Percentiles rank a stretch among this genome's conserved stretches.
phyloP scores from a whole-genome alignment of 2,113 vertebrate genomes.

The Engraulis encrasicolus region DNA sequence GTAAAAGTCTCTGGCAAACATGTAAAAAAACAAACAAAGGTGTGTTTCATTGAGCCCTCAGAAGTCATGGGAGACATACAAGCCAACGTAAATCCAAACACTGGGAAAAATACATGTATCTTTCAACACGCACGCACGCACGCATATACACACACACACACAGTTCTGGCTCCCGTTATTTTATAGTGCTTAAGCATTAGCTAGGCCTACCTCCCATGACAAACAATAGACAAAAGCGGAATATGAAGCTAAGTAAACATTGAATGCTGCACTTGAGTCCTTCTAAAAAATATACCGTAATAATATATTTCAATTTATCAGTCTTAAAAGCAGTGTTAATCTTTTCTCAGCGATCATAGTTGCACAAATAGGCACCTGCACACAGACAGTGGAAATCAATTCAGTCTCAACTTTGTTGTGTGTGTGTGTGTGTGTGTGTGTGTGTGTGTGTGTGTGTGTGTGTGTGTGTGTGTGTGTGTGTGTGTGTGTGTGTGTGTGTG shows the following conservation, averaged over 20 bases:
- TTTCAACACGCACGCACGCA: neutral
- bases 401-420: neutral
- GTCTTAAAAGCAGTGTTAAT: constrained; percentile 3
- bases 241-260: constrained; percentile 15
- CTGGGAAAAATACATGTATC: neutral
- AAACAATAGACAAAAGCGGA: neutral
- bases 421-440: no score
- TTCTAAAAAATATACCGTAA: neutral
- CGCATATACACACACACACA: neutral
- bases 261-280: neutral
- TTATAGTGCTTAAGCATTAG: neutral
- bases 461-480: no score
- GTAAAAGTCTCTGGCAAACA: neutral
- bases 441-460: no score
- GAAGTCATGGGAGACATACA: neutral
- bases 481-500: no score
- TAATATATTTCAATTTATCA: neutral
- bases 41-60: neutral
- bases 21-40: neutral
- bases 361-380: neutral
- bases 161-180: neutral
- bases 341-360: neutral
- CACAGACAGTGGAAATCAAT: neutral
- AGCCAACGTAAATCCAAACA: neutral
- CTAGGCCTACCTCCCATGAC: neutral